phyloP scores from a whole-genome alignment of 2,888 invertebrate genomes.

The Euproctis similis region DNA sequence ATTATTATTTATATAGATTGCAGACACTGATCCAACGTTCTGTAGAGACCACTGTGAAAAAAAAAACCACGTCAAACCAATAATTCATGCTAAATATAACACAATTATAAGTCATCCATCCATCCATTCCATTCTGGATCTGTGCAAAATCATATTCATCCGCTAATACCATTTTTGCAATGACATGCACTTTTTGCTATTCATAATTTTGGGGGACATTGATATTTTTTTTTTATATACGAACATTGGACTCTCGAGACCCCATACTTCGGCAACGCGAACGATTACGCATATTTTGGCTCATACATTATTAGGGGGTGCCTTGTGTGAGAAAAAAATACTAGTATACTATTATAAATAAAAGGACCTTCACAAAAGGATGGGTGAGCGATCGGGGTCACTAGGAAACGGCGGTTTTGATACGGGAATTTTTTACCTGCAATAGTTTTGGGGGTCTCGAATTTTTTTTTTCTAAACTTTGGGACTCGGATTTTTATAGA shows the following conservation, averaged over 20 bases:
- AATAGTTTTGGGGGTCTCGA: conserved; percentile 55
- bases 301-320: conserved; percentile 70
- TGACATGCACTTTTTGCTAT: conserved; percentile 75
- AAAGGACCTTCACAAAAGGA: conserved; percentile 69
- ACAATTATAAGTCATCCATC: conserved; percentile 74
- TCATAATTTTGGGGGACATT: conserved; percentile 74
- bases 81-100: conserved; percentile 74
- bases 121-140: conserved; percentile 68
- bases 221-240: conserved; percentile 61
- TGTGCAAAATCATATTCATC: conserved; percentile 70
- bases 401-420: conserved; percentile 75
- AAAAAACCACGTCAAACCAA: conserved; percentile 67
- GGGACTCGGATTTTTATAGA: conserved; percentile 54
- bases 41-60: conserved; percentile 18
- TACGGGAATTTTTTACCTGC: conserved; percentile 72
- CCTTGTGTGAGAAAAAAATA: conserved; percentile 75
- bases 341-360: conserved; percentile 74
- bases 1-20: conserved; percentile 7
- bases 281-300: conserved; percentile 73
- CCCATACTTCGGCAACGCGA: conserved; percentile 38
- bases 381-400: conserved; percentile 75
- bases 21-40: conserved; percentile 12
- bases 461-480: conserved; percentile 62
- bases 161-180: conserved; percentile 68
- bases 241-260: conserved; percentile 21